Evolutionary conservation across 1,140 invertebrate species (phyloP).

Genomic region (Varroa destructor): DNA sequence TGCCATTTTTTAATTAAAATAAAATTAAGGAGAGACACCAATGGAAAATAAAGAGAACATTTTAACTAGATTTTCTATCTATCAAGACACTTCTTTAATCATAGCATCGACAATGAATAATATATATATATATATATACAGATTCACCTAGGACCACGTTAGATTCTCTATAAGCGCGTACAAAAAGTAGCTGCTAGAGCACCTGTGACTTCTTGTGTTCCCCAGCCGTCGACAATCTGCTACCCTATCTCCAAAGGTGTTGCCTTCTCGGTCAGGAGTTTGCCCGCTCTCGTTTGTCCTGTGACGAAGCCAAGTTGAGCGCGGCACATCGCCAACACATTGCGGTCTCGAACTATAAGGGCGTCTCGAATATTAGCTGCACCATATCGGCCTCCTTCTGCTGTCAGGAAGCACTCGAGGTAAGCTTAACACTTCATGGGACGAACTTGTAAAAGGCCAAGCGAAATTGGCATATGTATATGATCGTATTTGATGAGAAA

Average conservation of each 20-base stretch:
- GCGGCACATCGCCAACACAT: background rate
- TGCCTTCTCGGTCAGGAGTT: conserved; percentile 17
- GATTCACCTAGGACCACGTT: too few relatives aligned
- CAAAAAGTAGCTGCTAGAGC: too few relatives aligned
- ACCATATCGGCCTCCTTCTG: conserved; percentile 4
- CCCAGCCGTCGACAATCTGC: conserved; percentile 18
- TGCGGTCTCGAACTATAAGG: background rate
- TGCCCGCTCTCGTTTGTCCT: background rate
- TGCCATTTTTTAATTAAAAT: too few relatives aligned
- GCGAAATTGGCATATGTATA: background rate
- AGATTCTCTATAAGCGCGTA: too few relatives aligned
- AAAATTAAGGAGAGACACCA: too few relatives aligned
- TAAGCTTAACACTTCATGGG: background rate
- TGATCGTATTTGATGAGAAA: too few relatives aligned
- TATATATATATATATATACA: too few relatives aligned
- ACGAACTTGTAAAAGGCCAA: background rate
- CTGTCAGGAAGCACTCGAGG: conserved; percentile 3
- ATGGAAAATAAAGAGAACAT: too few relatives aligned
- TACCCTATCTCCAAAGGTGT: conserved; percentile 4
- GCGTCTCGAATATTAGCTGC: conserved; percentile 12
- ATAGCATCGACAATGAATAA: too few relatives aligned
- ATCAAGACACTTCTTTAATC: too few relatives aligned
- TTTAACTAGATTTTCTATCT: too few relatives aligned
- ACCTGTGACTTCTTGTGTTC: background rate
- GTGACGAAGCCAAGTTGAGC: background rate